Percentiles rank a stretch among this genome's conserved stretches.
Evolutionary conservation across 53 echinoderm and acorn worm species (phyloP).

Genomic region (Mesocentrotus franciscanus): DNA sequence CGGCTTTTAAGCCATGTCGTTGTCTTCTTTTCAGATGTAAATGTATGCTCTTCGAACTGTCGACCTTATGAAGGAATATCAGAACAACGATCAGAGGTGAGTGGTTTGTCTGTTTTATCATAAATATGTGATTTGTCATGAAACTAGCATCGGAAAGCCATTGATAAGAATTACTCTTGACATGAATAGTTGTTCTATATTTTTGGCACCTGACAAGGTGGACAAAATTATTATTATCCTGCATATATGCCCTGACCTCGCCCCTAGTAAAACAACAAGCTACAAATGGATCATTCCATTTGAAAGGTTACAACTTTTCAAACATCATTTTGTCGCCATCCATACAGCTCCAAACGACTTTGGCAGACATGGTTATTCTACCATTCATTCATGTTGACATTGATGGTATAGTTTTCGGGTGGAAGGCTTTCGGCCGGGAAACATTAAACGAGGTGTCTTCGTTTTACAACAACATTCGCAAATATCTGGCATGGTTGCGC

Average conservation of each 20-base stretch:
- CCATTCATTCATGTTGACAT: not conserved
- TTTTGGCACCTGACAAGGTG: not conserved
- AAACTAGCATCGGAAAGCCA: too few species aligned
- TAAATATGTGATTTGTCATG: too few species aligned
- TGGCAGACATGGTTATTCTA: not conserved
- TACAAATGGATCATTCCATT: not conserved
- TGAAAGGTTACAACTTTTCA: conserved; percentile 16
- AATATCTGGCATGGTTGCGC: conserved; percentile 3
- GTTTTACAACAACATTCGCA: conserved; percentile 17
- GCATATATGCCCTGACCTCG: too few species aligned
- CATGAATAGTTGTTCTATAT: not conserved
- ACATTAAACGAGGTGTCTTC: conserved; percentile 54
- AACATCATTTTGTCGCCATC: not conserved
- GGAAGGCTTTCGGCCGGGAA: conserved; percentile 2
- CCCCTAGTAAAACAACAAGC: not conserved
- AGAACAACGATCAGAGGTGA: not conserved
- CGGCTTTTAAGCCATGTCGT: too few species aligned
- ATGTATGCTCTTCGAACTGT: not conserved
- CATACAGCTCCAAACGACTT: not conserved
- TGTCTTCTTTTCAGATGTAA: too few species aligned
- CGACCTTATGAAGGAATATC: not conserved
- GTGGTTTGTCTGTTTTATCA: not conserved
- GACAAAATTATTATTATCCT: not conserved
- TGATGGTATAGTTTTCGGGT: conserved; percentile 34
- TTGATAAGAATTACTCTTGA: too few species aligned